These are phyloP conservation scores for Chelonus insularis DNA, from an alignment of 1,140 invertebrate species.

Conservation along the genomic window DNA sequence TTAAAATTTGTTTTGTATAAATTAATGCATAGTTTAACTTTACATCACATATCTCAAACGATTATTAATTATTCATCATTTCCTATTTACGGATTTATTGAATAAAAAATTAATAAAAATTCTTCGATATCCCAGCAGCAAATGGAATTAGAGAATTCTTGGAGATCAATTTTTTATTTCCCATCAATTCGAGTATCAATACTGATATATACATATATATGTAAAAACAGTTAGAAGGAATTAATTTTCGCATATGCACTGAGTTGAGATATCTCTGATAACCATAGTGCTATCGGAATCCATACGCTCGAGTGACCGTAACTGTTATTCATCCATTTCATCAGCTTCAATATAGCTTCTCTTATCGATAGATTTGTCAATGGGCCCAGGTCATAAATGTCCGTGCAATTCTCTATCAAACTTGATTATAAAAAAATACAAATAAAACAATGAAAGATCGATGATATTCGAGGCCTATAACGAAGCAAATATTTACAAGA, in stretches of 20 bases:
- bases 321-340: conserved; percentile 7
- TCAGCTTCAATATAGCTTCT: neutral
- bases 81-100: too few relatives aligned
- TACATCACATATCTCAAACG: too few relatives aligned
- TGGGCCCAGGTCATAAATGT: neutral
- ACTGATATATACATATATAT: neutral
- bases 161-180: too few relatives aligned
- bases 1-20: too few relatives aligned
- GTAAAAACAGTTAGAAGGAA: neutral
- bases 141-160: too few relatives aligned
- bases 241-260: conserved; percentile 6
- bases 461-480: too few relatives aligned
- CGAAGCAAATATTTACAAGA: neutral
- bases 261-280: neutral
- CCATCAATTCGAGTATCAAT: too few relatives aligned
- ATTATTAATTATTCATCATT: too few relatives aligned
- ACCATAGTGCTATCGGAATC: conserved; percentile 5
- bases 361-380: neutral
- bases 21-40: too few relatives aligned
- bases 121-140: too few relatives aligned
- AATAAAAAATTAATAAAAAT: too few relatives aligned
- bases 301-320: conserved; percentile 1
- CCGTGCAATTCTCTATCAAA: neutral
- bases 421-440: neutral
- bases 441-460: neutral